These are phyloP conservation scores for Hucho hucho DNA, from an alignment of 2,113 vertebrate genomes.

Conservation along the genomic window DNA sequence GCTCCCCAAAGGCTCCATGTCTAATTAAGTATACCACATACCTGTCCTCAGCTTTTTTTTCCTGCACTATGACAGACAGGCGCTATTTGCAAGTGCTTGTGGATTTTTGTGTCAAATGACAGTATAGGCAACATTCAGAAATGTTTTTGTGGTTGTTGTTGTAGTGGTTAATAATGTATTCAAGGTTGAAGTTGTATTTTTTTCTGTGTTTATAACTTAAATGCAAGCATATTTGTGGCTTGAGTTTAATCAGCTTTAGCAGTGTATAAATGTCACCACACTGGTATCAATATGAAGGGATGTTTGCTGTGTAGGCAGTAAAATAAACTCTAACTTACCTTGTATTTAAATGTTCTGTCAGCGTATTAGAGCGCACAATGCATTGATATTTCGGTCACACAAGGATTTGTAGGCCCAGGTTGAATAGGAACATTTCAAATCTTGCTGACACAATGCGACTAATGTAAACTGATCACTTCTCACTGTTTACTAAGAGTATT, in stretches of 20 bases:
- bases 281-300: slow-evolving; percentile 50
- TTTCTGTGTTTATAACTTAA: slow-evolving; percentile 45
- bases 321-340: slow-evolving; percentile 50
- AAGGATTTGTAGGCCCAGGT: slow-evolving; percentile 42
- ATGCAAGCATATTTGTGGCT: slow-evolving; percentile 49
- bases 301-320: slow-evolving; percentile 55
- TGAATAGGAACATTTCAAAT: slow-evolving; percentile 55
- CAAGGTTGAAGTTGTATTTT: slow-evolving; percentile 34
- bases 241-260: slow-evolving; percentile 59
- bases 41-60: slow-evolving; percentile 60
- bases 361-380: slow-evolving; percentile 36
- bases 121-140: slow-evolving; percentile 42
- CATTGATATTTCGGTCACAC: slow-evolving; percentile 53
- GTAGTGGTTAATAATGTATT: slow-evolving; percentile 27
- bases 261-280: slow-evolving; percentile 53
- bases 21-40: slow-evolving; percentile 68
- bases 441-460: slow-evolving; percentile 47
- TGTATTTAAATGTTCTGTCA: slow-evolving; percentile 53
- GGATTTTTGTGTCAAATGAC: slow-evolving; percentile 29
- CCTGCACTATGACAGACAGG: slow-evolving; percentile 40
- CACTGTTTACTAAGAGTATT: slow-evolving; percentile 2
- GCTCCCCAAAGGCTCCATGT: slow-evolving; percentile 63
- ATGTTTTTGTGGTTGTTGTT: slow-evolving; percentile 14
- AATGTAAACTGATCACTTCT: slow-evolving; percentile 15
- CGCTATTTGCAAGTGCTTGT: slow-evolving; percentile 45